Evolutionary conservation across 2,888 invertebrate species (phyloP).

Genomic region (Choristoneura rosaceana): DNA sequence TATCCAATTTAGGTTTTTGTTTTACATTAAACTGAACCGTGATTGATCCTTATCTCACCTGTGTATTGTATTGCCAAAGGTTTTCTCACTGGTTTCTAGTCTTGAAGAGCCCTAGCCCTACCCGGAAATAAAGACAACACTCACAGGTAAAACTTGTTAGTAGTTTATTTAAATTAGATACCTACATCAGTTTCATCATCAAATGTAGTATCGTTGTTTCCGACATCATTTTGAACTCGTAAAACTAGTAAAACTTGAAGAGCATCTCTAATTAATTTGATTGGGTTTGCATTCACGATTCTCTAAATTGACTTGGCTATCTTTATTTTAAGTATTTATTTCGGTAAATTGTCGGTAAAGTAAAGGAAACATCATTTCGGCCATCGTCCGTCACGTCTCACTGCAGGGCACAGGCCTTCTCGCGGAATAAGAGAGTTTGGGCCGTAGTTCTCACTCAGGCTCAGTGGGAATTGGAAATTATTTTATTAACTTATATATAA

Average conservation of each 20-base stretch:
- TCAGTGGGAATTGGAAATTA: too few species aligned
- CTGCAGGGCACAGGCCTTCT: too few species aligned
- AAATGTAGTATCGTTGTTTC: constrained; percentile 5
- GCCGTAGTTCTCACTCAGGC: too few species aligned
- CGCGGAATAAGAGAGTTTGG: too few species aligned
- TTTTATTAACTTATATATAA: too few species aligned
- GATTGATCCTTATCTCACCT: too few species aligned
- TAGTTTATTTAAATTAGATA: constrained; percentile 2
- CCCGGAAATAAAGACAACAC: too few species aligned
- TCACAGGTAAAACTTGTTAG: background rate
- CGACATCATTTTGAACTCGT: constrained; percentile 30
- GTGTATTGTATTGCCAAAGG: too few species aligned
- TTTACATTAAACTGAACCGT: too few species aligned
- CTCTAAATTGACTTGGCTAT: constrained; percentile 21
- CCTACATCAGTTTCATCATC: constrained; percentile 29
- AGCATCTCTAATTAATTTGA: constrained; percentile 38
- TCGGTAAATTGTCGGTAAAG: background rate
- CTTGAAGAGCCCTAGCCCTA: too few species aligned
- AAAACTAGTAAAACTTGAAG: constrained; percentile 34
- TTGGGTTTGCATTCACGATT: constrained; percentile 34
- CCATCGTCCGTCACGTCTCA: too few species aligned
- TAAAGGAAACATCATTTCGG: background rate
- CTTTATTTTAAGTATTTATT: background rate
- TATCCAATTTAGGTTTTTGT: background rate
- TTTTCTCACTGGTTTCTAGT: too few species aligned